Percentiles rank a stretch among this genome's conserved stretches.
Evolutionary conservation across 23 tunicate genomes (phyloP).

Genomic region (Oikopleura dioica): DNA sequence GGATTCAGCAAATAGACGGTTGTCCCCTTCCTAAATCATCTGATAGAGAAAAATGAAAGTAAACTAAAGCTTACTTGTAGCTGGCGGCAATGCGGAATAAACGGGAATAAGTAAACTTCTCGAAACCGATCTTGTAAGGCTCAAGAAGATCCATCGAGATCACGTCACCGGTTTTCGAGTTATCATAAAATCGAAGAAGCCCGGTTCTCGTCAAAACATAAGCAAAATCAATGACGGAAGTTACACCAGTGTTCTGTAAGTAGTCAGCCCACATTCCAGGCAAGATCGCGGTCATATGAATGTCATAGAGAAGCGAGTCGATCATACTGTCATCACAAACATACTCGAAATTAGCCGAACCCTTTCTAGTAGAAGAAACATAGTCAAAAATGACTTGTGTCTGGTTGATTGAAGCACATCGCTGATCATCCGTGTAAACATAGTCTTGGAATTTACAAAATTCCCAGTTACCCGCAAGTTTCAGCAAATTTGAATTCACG

Average conservation of each 20-base stretch:
- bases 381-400: not conserved
- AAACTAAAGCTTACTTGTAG: too few species aligned
- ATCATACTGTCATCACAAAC: not conserved
- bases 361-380: too few species aligned
- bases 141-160: too few species aligned
- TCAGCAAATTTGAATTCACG: not conserved
- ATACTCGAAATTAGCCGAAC: too few species aligned
- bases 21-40: too few species aligned
- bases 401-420: not conserved
- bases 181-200: not conserved
- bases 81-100: too few species aligned
- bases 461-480: not conserved
- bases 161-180: not conserved
- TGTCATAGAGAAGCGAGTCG: not conserved
- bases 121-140: too few species aligned
- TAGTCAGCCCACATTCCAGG: not conserved
- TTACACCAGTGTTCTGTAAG: not conserved
- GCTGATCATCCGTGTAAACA: not conserved
- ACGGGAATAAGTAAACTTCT: too few species aligned
- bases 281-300: not conserved
- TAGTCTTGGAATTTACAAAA: not conserved
- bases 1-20: too few species aligned
- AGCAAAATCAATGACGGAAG: not conserved
- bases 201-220: not conserved
- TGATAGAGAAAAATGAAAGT: too few species aligned